Evolutionary conservation across 2,888 invertebrate species (phyloP), one percentile per base, ranked within the genome.

Genomic region (Orgyia antiqua): DNA sequence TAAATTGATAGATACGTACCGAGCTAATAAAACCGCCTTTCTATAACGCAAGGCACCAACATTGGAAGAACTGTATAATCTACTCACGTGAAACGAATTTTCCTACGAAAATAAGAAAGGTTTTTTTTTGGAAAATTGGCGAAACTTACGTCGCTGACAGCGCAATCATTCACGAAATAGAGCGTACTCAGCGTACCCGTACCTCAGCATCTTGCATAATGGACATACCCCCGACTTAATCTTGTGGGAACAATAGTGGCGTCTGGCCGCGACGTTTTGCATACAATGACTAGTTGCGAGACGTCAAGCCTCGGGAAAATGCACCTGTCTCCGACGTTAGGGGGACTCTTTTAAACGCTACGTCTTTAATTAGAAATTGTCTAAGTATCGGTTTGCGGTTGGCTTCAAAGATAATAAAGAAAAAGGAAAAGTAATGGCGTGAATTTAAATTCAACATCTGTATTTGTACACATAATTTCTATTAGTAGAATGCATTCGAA

Each of bases 251-350:
- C 83, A 84, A 84, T 83, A 67, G 64, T 47, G 57, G 38, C 54
- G 70, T 66, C 77, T 79, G 80, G 67, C 54, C 64, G 64, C 63
- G 79, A 80, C 78, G 73, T 71, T 79, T 78, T 77, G 77, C 79
- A 80, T 83, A 83, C 79, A 82, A 80, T 78, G 74, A 71, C 69
- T 65, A 61, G 62, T 52, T 57, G 61, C 60, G 62, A 60, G 57
- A 62, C 56, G 55, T 43, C 53, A 49, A 12, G 54, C 46, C 31
- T 10, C 35, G 33, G 37, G 42, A 54, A 62, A 70, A 69, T 62
- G 67, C 65, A 52, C 61, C 62, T 55, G 64, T 51, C 58, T 58
- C 46, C 35, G 44, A 41, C 46, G 31, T 24, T 20, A 34, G 30
- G 35, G 29, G 39, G 27, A n/a, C 19, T 21, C 10, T 21, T 21